Evolutionary conservation across 2,888 invertebrate species (phyloP).

Genomic region (Ichneumoninae sp.): DNA sequence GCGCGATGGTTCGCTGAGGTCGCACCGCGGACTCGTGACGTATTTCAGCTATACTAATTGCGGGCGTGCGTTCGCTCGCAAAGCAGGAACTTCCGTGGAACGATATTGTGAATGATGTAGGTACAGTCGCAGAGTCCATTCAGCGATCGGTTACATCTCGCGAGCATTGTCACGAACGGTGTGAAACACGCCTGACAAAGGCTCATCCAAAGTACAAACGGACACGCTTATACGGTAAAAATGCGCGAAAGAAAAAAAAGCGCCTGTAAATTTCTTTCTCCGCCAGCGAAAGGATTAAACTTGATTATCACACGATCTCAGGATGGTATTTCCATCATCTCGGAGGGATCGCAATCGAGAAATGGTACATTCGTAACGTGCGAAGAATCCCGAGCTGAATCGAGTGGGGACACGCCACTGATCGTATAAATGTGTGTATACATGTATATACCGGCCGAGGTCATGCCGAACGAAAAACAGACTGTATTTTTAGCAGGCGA

Average conservation of each 20-base stretch:
- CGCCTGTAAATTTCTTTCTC: no score
- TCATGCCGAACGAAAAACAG: slow-evolving; percentile 26
- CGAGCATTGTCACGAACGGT: neutral
- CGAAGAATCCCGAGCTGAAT: slow-evolving; percentile 13
- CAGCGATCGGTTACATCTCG: neutral
- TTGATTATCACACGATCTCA: no score
- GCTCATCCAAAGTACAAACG: neutral
- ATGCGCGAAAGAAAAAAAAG: neutral
- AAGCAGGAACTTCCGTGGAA: slow-evolving; percentile 80
- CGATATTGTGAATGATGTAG: slow-evolving; percentile 65
- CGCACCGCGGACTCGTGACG: slow-evolving; percentile 43
- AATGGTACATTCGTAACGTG: slow-evolving; percentile 25
- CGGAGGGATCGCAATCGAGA: neutral
- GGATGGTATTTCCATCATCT: neutral
- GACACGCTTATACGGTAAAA: neutral
- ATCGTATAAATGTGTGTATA: slow-evolving; percentile 4
- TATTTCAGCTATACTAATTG: slow-evolving; percentile 46
- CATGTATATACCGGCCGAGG: neutral
- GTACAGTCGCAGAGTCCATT: slow-evolving; percentile 27
- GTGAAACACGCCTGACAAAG: neutral
- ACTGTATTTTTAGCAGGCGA: slow-evolving; percentile 49
- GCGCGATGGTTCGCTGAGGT: slow-evolving; percentile 47
- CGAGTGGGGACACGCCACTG: slow-evolving; percentile 1
- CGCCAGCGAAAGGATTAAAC: no score
- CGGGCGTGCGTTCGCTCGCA: slow-evolving; percentile 65